A percentile compares a stretch with the other conserved stretches of the same genome.
Evolutionary conservation across 2,888 invertebrate species (phyloP).

Genomic region (Drosophila setosimentum): DNA sequence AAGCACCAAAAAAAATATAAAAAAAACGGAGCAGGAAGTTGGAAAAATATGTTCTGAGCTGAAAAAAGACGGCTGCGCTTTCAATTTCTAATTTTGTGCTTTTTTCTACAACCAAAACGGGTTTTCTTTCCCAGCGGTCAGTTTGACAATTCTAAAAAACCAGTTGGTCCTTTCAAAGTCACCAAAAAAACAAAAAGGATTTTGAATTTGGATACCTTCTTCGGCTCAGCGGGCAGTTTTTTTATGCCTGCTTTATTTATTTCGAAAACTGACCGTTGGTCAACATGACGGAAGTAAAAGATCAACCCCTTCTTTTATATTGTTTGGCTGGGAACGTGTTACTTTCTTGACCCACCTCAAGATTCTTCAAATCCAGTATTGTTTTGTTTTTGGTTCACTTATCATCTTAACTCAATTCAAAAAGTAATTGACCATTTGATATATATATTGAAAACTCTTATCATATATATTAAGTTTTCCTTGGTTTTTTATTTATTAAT

Average conservation of each 20-base stretch:
- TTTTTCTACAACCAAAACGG: conserved; percentile 26
- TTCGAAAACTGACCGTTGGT: neutral
- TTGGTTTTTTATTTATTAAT: too few relatives aligned
- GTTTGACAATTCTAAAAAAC: conserved; percentile 45
- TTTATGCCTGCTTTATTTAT: neutral
- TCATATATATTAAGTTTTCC: too few relatives aligned
- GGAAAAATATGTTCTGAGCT: conserved; percentile 40
- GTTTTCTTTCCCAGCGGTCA: conserved; percentile 66
- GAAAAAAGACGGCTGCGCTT: conserved; percentile 39
- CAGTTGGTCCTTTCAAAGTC: conserved; percentile 49
- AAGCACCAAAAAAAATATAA: conserved; percentile 27
- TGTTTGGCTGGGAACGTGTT: neutral
- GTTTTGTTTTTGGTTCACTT: neutral
- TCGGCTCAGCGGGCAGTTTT: neutral
- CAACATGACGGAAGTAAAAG: neutral
- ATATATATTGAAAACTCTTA: too few relatives aligned
- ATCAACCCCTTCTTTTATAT: neutral
- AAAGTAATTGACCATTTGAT: neutral
- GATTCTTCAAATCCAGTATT: neutral
- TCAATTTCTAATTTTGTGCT: conserved; percentile 21
- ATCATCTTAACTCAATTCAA: neutral
- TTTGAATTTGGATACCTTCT: neutral
- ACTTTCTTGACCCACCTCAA: neutral
- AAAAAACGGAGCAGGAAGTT: conserved; percentile 32
- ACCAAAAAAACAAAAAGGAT: neutral